A percentile compares a stretch with the other conserved stretches of the same genome.
Evolutionary conservation across 2,797 vertebrate genomes (phyloP).

Genomic region (Parambassis ranga): DNA sequence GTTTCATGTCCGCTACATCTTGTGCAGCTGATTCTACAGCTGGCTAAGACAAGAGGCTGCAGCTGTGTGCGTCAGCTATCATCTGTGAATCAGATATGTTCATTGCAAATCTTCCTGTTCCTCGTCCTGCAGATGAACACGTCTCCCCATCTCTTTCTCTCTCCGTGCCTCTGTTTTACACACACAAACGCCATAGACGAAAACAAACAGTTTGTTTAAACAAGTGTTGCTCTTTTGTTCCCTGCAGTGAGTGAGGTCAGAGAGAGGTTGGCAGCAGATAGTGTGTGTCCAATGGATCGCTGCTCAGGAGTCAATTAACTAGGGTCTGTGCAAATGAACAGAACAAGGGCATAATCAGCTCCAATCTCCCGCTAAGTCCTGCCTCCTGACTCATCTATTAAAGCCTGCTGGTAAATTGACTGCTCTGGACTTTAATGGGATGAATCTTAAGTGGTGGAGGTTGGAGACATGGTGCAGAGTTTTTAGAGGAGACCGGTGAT

Average conservation of each 20-base stretch:
- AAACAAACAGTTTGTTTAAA: slow-evolving; percentile 65
- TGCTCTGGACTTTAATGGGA: slow-evolving; percentile 62
- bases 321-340: slow-evolving; percentile 73
- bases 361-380: slow-evolving; percentile 67
- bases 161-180: slow-evolving; percentile 21
- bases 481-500: slow-evolving; percentile 29
- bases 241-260: slow-evolving; percentile 53
- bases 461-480: slow-evolving; percentile 11
- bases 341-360: slow-evolving; percentile 75
- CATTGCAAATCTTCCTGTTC: slow-evolving; percentile 20
- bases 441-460: slow-evolving; percentile 58
- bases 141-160: neutral
- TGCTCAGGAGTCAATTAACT: slow-evolving; percentile 76
- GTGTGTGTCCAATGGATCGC: slow-evolving; percentile 68
- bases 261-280: slow-evolving; percentile 64
- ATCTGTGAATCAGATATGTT: slow-evolving; percentile 4
- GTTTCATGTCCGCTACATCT: neutral
- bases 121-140: slow-evolving; percentile 9
- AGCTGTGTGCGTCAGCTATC: slow-evolving; percentile 9
- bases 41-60: neutral
- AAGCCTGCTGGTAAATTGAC: slow-evolving; percentile 67
- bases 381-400: slow-evolving; percentile 71
- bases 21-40: neutral
- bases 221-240: slow-evolving; percentile 57
- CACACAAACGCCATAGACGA: slow-evolving; percentile 25